Percentiles rank a stretch among this genome's conserved stretches.
These are phyloP conservation scores for Alces alces DNA, from an alignment of 2,113 vertebrate species.

Conservation along the genomic window DNA sequence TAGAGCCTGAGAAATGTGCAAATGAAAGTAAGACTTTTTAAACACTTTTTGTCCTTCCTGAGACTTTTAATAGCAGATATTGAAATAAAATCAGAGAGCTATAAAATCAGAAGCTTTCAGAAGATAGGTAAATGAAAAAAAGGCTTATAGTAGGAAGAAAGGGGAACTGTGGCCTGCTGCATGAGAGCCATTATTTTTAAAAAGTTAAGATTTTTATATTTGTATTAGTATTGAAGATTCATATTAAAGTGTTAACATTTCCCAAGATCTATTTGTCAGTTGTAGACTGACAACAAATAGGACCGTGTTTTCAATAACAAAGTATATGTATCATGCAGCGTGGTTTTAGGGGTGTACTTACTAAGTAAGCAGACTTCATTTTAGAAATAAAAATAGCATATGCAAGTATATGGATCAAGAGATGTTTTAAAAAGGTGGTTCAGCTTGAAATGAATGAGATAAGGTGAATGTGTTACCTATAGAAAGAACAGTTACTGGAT, in stretches of 20 bases:
- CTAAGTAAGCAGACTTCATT: neutral
- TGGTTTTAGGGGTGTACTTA: neutral
- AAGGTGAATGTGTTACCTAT: neutral
- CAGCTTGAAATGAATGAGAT: neutral
- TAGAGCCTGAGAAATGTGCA: neutral
- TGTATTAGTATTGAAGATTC: conserved; percentile 6
- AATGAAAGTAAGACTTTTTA: neutral
- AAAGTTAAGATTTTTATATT: neutral
- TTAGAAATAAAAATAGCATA: conserved; percentile 14
- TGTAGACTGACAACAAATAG: neutral
- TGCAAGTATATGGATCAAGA: neutral
- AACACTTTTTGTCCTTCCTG: conserved; percentile 25
- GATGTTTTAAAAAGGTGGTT: neutral
- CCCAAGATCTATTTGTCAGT: neutral
- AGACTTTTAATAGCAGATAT: neutral
- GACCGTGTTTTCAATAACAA: neutral
- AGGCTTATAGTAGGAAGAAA: neutral
- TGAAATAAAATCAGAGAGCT: neutral
- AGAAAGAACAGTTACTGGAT: neutral
- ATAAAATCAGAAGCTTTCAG: neutral
- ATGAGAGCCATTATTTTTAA: neutral
- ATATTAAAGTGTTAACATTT: neutral
- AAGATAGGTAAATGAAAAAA: neutral
- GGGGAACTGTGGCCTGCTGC: neutral
- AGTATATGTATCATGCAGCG: neutral